Conservation (phyloP, 2,888 invertebrate species). For the Sphaerolaimus hirsutus region DNA sequence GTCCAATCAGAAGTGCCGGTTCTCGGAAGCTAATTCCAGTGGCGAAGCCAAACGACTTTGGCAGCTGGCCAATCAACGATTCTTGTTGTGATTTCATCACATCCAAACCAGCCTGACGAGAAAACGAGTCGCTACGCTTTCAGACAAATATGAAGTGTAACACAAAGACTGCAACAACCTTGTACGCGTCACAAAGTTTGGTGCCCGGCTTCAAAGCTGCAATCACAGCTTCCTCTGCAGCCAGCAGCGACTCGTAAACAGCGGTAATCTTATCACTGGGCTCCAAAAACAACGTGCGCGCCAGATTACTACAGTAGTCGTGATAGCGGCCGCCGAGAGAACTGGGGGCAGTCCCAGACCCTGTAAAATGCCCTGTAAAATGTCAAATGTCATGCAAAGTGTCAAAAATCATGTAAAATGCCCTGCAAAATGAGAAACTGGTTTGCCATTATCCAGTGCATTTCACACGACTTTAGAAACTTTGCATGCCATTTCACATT, state of each 20-base stretch:
- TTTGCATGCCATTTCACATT: too few species aligned
- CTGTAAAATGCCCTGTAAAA: too few species aligned
- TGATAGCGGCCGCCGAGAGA: slow-evolving; percentile 81
- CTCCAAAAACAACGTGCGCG: slow-evolving; percentile 80
- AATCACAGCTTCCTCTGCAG: slow-evolving; percentile 65
- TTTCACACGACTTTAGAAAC: too few species aligned
- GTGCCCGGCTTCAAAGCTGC: slow-evolving; percentile 49
- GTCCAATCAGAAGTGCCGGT: slow-evolving; percentile 65
- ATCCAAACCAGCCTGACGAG: too few species aligned
- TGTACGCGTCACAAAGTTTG: slow-evolving; percentile 59
- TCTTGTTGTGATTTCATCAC: too few species aligned
- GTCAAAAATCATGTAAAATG: neutral
- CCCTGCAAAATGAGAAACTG: too few species aligned
- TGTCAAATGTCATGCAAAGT: neutral
- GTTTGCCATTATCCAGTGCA: too few species aligned
- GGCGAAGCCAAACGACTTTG: slow-evolving; percentile 54
- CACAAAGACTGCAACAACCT: too few species aligned
- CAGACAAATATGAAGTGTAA: too few species aligned
- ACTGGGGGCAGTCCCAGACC: too few species aligned
- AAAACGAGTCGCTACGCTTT: too few species aligned
- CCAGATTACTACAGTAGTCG: slow-evolving; percentile 90
- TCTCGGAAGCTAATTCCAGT: slow-evolving; percentile 97
- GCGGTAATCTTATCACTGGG: slow-evolving; percentile 46
- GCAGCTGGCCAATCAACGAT: too few species aligned
- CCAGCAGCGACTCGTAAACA: slow-evolving; percentile 61